These are phyloP conservation scores for Bolinopsis microptera DNA, from an alignment of 37 sponge, comb jelly and placozoan genomes.

Conservation along the genomic window DNA sequence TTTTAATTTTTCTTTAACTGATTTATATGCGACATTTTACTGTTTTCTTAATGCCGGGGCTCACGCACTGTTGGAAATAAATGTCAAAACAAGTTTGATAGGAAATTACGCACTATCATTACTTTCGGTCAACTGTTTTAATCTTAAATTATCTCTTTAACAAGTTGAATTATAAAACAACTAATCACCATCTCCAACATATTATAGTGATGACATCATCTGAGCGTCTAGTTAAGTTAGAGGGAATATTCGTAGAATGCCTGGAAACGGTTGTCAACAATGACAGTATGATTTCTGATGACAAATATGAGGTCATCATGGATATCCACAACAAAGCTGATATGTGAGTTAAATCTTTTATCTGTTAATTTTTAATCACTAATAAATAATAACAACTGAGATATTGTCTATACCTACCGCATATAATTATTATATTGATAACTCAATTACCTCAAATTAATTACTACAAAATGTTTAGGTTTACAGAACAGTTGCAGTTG, in stretches of 20 bases:
- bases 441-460: no score
- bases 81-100: no score
- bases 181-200: no score
- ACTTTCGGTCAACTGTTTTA: no score
- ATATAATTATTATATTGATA: no score
- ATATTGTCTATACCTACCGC: no score
- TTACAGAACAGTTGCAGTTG: background rate
- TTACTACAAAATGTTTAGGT: slow-evolving; percentile 43
- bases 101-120: no score
- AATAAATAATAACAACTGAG: background rate
- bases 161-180: no score
- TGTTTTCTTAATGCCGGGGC: no score
- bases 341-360: slow-evolving; percentile 21
- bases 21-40: background rate
- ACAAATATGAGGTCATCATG: slow-evolving; percentile 28
- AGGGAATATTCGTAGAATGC: slow-evolving; percentile 37
- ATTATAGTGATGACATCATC: slow-evolving; percentile 1
- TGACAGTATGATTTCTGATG: slow-evolving; percentile 44
- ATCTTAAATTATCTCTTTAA: no score
- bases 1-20: background rate
- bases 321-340: slow-evolving; percentile 63
- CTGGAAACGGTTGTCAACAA: slow-evolving; percentile 28
- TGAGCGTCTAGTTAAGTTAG: background rate
- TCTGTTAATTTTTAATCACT: background rate
- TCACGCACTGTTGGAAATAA: no score